Evolutionary conservation across 2,888 invertebrate genomes (phyloP), one percentile per base, ranked within the genome.

Genomic region (Drosophila emarginata): DNA sequence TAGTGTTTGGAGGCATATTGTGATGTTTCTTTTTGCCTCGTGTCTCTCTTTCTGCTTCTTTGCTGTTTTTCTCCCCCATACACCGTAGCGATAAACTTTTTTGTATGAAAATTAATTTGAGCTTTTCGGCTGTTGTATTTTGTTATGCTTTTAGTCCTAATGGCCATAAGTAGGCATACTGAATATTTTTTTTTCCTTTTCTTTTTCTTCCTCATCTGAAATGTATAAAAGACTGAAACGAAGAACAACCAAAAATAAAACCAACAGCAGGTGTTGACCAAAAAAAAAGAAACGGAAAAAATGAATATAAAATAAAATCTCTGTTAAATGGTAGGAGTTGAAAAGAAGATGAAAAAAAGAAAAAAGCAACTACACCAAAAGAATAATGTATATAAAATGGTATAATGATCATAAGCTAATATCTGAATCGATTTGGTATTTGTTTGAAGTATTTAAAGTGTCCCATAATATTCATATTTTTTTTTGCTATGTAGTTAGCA

Each of bases 31-130:
- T 45, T 45, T 45, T 45, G 45, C 45, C 53, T 4, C 18, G 40
- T 12, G 26, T 39, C 14, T 40, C 58, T 18, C 58, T 18, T 53
- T 11, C 40, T 12, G 5, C 15, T n/a, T 50, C 50, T n/a, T 6
- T 14, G 39, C 32, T 23, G 53, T 45, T 18, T 18, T 15, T 32
- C 40, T 18, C 32, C 36, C 58, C 21, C 0, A 37, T 32, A 56
- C 64, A 56, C 56, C 59, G 67, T 52, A 69, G 75, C 80, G 72
- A 60, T 70, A 79, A 69, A 79, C 77, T 82, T 80, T 45, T 84
- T 82, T 82, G 80, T 80, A 84, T 83, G 82, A 79, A 80, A 82
- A 82, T 82, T 85, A 80, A 85, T 85, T 84, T 85, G 76, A 74
- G 82, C 79, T 76, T 75, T 77, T 61, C 65, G 62, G 70, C 67